Evolutionary conservation across 1,140 invertebrate genomes (phyloP).

Genomic region (Bombus vancouverensis): DNA sequence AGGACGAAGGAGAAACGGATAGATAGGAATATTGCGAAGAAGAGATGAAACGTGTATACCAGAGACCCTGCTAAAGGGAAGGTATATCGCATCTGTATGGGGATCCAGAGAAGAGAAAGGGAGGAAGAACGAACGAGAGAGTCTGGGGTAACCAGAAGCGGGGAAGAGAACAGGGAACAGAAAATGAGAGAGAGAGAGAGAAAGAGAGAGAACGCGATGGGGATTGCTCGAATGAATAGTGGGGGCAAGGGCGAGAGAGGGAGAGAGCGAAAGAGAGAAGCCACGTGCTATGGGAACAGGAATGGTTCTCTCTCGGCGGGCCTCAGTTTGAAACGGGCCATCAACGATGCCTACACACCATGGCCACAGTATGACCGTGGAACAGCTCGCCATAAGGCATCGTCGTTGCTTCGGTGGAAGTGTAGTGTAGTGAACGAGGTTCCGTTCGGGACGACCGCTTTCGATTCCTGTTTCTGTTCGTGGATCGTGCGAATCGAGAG

Average conservation of each 20-base stretch:
- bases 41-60: slow-evolving; percentile 21
- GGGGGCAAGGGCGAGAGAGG: slow-evolving; percentile 45
- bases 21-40: slow-evolving; percentile 38
- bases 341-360: slow-evolving; percentile 79
- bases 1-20: slow-evolving; percentile 17
- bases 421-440: slow-evolving; percentile 45
- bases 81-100: slow-evolving; percentile 30
- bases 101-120: neutral
- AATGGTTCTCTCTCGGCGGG: slow-evolving; percentile 73
- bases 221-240: slow-evolving; percentile 19
- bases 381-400: slow-evolving; percentile 63
- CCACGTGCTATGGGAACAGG: slow-evolving; percentile 81
- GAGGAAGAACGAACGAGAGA: slow-evolving; percentile 1
- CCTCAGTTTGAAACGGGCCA: slow-evolving; percentile 81
- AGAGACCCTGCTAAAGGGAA: slow-evolving; percentile 13
- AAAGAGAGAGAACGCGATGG: neutral
- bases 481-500: neutral
- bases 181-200: slow-evolving; percentile 13
- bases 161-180: neutral
- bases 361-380: slow-evolving; percentile 73
- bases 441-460: neutral
- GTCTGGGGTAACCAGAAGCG: neutral
- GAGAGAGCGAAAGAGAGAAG: slow-evolving; percentile 65
- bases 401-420: slow-evolving; percentile 55
- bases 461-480: neutral